Evolutionary conservation across 2,888 invertebrate species (phyloP).

Genomic region (Noctua pronuba): DNA sequence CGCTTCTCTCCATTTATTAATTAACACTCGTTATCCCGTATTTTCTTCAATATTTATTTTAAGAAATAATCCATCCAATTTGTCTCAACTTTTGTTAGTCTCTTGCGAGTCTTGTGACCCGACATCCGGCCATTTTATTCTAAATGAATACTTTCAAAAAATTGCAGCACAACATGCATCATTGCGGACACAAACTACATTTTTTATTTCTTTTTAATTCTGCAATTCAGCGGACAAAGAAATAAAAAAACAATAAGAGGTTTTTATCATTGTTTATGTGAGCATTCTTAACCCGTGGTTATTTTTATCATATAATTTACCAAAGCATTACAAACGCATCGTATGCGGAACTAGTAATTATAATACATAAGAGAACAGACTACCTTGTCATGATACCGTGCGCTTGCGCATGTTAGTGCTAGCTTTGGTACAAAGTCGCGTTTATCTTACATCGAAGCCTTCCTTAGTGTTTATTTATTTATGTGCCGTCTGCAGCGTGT

Average conservation of each 20-base stretch:
- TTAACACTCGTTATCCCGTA: too few species aligned
- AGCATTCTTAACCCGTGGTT: conserved; percentile 38
- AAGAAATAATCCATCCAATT: not conserved
- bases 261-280: conserved; percentile 39
- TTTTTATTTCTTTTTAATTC: not conserved
- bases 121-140: not conserved
- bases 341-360: conserved; percentile 44
- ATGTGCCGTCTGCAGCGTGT: not conserved
- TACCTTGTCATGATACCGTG: conserved; percentile 35
- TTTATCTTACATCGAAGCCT: conserved; percentile 45
- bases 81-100: not conserved
- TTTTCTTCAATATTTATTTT: not conserved
- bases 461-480: conserved; percentile 40
- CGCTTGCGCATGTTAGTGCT: conserved; percentile 20
- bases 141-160: not conserved
- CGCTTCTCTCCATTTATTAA: not conserved
- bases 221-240: not conserved
- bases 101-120: not conserved
- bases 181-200: not conserved
- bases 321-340: conserved; percentile 24
- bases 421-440: conserved; percentile 14
- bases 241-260: conserved; percentile 39
- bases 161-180: conserved; percentile 6
- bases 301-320: conserved; percentile 43
- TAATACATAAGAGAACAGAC: conserved; percentile 36